Evolutionary conservation across 2,797 vertebrate genomes (phyloP).

Genomic region (Salmo trutta): DNA sequence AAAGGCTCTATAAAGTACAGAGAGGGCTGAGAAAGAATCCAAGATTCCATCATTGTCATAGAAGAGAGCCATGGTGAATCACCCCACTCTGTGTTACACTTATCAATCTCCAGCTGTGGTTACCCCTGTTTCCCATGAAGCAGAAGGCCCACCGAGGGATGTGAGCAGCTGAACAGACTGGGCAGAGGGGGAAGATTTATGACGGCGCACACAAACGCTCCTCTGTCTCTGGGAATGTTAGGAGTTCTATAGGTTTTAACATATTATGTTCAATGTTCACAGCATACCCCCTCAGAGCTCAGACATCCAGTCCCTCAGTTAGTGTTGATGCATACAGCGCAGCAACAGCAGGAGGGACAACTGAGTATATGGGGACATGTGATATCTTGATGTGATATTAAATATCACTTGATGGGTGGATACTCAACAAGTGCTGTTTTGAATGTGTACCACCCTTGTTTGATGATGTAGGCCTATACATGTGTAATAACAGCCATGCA

Average conservation of each 20-base stretch:
- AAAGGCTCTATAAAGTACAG: background rate
- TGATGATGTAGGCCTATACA: too few species aligned
- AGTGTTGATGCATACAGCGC: background rate
- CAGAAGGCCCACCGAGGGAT: conserved; percentile 4
- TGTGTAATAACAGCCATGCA: background rate
- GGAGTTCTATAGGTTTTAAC: background rate
- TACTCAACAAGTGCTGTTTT: too few species aligned
- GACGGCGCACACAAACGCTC: background rate
- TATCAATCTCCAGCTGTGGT: background rate
- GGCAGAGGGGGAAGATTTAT: conserved; percentile 11
- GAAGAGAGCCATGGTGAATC: background rate
- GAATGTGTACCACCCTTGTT: too few species aligned
- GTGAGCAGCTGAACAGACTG: conserved; percentile 5
- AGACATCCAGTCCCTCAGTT: too few species aligned
- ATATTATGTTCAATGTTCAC: background rate
- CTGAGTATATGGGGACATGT: background rate
- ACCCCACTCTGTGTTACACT: background rate
- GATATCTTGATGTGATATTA: too few species aligned
- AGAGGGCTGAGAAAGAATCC: background rate
- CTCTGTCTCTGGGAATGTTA: background rate
- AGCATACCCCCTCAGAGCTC: background rate
- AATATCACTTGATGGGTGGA: too few species aligned
- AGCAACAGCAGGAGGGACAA: background rate
- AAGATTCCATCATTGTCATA: background rate
- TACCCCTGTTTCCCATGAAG: conserved; percentile 18